Conservation (phyloP, 2,113 vertebrate species). For the Blennius ocellaris region DNA sequence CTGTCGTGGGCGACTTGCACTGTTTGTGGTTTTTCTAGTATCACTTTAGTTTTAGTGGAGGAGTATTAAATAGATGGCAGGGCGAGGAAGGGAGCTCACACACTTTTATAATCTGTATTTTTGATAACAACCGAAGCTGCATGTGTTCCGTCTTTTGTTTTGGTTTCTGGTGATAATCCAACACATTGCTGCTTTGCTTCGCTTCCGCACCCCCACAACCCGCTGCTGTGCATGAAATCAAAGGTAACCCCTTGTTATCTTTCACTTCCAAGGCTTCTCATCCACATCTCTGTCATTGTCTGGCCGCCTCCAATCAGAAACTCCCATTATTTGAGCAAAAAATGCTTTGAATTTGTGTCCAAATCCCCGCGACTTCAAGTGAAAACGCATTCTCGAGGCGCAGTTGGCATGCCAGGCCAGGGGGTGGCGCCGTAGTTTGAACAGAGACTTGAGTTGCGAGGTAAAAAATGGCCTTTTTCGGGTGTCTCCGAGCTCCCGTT, state of each 20-base stretch:
- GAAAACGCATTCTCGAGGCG: too few species aligned
- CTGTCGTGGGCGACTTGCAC: slow-evolving; percentile 41
- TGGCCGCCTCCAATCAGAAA: slow-evolving; percentile 35
- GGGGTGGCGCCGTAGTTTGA: too few species aligned
- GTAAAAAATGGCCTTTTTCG: too few species aligned
- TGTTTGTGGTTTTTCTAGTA: slow-evolving; percentile 53
- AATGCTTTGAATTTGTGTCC: too few species aligned
- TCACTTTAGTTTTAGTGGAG: slow-evolving; percentile 32
- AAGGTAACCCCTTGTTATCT: slow-evolving; percentile 33
- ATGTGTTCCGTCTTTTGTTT: neutral
- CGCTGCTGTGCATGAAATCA: slow-evolving; percentile 30
- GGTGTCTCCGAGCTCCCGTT: too few species aligned
- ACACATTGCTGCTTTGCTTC: slow-evolving; percentile 36
- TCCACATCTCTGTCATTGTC: slow-evolving; percentile 92
- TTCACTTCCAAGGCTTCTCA: slow-evolving; percentile 74
- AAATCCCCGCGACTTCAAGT: too few species aligned
- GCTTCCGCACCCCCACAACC: slow-evolving; percentile 44
- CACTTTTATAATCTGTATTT: slow-evolving; percentile 51
- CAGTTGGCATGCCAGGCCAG: too few species aligned
- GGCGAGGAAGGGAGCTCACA: neutral
- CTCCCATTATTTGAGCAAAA: too few species aligned
- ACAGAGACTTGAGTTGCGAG: too few species aligned
- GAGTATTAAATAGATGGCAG: slow-evolving; percentile 9
- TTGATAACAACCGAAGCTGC: slow-evolving; percentile 23
- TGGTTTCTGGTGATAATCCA: slow-evolving; percentile 1